phyloP scores from a whole-genome alignment of 2,888 invertebrate genomes.

The Ferrisia virgata region DNA sequence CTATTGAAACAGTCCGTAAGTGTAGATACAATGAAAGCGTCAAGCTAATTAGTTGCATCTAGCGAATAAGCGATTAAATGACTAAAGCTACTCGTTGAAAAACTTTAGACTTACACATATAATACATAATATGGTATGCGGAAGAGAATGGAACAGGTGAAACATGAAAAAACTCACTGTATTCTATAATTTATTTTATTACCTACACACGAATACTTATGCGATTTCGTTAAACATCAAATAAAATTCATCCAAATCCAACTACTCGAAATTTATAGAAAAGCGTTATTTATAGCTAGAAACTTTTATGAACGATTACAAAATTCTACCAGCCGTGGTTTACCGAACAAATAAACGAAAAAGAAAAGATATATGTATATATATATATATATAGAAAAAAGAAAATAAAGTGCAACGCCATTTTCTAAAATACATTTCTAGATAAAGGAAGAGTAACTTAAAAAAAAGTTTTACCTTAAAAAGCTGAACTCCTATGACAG shows the following conservation, averaged over 20 bases:
- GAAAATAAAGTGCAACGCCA: slow-evolving; percentile 34
- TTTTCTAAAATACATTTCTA: slow-evolving; percentile 40
- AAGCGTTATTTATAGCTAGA: neutral
- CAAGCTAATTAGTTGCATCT: neutral
- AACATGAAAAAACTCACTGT: neutral
- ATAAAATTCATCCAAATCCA: neutral
- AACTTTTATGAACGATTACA: neutral
- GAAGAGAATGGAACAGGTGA: neutral
- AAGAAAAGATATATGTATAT: too few species aligned
- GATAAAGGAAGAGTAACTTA: neutral
- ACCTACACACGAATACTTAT: neutral
- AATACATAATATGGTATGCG: neutral
- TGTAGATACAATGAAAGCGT: neutral
- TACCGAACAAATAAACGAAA: slow-evolving; percentile 1
- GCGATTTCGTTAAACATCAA: neutral
- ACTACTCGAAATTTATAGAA: neutral
- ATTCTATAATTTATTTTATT: neutral
- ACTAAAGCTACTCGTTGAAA: too few species aligned
- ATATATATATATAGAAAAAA: too few species aligned
- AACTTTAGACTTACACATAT: too few species aligned
- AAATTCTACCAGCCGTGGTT: slow-evolving; percentile 46
- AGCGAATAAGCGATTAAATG: neutral
- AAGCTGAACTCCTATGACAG: slow-evolving; percentile 99
- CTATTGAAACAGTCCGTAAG: neutral
- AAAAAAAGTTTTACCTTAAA: slow-evolving; percentile 80